These are phyloP conservation scores for Pelosia muscerda DNA, from an alignment of 2,888 invertebrate species.

Conservation along the genomic window DNA sequence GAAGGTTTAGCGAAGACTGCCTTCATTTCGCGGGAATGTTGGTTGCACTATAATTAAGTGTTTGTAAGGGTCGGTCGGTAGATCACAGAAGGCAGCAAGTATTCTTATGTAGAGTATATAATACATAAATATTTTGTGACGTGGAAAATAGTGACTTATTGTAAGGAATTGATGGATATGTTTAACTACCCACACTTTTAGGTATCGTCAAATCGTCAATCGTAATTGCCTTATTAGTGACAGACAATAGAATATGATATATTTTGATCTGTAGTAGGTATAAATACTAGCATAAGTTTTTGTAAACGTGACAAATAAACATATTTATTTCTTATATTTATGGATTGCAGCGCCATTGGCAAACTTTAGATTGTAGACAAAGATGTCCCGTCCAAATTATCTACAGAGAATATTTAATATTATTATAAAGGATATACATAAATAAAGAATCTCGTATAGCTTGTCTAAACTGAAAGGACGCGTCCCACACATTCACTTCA, in stretches of 20 bases:
- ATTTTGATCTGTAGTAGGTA: conserved; percentile 45
- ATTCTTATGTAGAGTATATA: neutral
- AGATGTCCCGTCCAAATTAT: conserved; percentile 66
- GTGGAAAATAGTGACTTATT: neutral
- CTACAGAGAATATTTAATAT: conserved; percentile 34
- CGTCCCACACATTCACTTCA: no score
- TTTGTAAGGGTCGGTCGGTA: no score
- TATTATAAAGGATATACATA: conserved; percentile 23
- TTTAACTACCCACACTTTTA: neutral
- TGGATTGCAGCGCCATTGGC: conserved; percentile 31
- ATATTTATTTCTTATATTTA: conserved; percentile 42
- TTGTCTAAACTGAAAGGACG: no score
- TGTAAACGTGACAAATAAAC: conserved; percentile 32
- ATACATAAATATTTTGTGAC: neutral
- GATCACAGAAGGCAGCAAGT: no score
- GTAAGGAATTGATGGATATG: conserved; percentile 5
- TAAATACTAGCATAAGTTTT: conserved; percentile 38
- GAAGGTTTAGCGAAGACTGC: no score
- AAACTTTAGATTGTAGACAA: conserved; percentile 44
- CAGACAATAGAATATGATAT: conserved; percentile 56
- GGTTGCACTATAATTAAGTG: no score
- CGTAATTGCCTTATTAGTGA: conserved; percentile 68
- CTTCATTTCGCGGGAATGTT: no score
- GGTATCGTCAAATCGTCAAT: conserved; percentile 59
- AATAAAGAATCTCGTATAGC: neutral